Evolutionary conservation across 2,797 vertebrate genomes (phyloP), one percentile per base, ranked within the genome.

Genomic region (Chaetodon trifasciatus): DNA sequence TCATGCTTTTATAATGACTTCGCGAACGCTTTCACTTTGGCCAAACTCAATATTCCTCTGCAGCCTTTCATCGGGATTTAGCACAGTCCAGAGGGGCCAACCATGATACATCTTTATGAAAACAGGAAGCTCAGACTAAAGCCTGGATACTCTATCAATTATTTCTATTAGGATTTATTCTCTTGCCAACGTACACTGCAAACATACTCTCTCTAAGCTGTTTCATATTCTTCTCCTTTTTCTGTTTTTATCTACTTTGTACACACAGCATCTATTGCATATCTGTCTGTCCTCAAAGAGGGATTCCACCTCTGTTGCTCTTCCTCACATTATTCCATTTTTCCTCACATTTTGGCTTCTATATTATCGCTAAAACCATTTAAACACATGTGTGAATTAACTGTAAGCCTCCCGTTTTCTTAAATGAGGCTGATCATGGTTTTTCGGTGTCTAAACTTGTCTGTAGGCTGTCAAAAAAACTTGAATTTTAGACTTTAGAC

Each of bases 1-100:
- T 52, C 1, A 3, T 16, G 40, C 23, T 44, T 61, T 81, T 46
- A 28, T 39, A 17, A 44, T 61, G 23, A 66, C 19, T 39, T 67
- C 1, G 39, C 1, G 1, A 4, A 0, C 39, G 40, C 12, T 55
- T 71, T 74, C 6, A 23, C 46, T 70, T 65, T 12, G 6, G 2
- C 61, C 23, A 37, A 19, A 67, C 17, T 68, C 58, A 62, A 23
- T 83, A 62, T 69, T 76, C 50, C 71, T 46, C 75, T 56, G 28
- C 40, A 46, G 65, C 42, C 23, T 78, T 32, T 77, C 12, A 42
- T 28, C 72, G 44, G n/a, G n/a, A 37, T 73, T 79, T 52, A 73
- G 23, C 37, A 42, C 53, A 49, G 68, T 74, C 60, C 70, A 73
- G 72, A 79, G 49, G 44, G 39, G 23, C 3, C 55, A 5, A 58